These are phyloP conservation scores for Aethina tumida DNA, from an alignment of 1,140 invertebrate genomes.

Conservation along the genomic window DNA sequence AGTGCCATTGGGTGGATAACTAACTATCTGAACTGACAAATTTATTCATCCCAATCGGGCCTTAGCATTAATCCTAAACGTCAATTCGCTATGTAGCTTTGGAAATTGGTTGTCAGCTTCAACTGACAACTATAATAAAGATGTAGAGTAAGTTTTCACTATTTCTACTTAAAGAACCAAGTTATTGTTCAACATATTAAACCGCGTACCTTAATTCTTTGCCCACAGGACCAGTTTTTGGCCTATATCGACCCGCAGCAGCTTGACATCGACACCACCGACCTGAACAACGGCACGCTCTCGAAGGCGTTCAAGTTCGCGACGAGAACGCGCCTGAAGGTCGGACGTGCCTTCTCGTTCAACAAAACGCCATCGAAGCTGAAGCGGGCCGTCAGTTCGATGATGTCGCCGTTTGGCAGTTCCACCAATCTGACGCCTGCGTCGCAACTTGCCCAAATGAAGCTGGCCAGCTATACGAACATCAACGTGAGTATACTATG, in stretches of 20 bases:
- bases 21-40: too few species aligned
- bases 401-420: slow-evolving; percentile 83
- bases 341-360: slow-evolving; percentile 86
- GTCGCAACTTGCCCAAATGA: slow-evolving; percentile 68
- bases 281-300: slow-evolving; percentile 70
- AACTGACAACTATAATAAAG: too few species aligned
- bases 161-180: too few species aligned
- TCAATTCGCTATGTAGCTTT: too few species aligned
- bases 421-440: slow-evolving; percentile 65
- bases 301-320: slow-evolving; percentile 82
- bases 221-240: slow-evolving; percentile 65
- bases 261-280: slow-evolving; percentile 74
- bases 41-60: too few species aligned
- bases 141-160: too few species aligned
- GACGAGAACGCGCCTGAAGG: slow-evolving; percentile 73
- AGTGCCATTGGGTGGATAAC: too few species aligned
- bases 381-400: slow-evolving; percentile 87
- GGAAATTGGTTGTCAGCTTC: too few species aligned
- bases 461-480: slow-evolving; percentile 72
- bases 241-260: slow-evolving; percentile 65
- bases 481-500: slow-evolving; percentile 59
- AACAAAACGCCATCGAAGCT: slow-evolving; percentile 89
- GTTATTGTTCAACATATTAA: too few species aligned
- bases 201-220: slow-evolving; percentile 12
- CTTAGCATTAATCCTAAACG: too few species aligned